Conservation (phyloP, 2,797 vertebrate species). For the Sternotherus odoratus region DNA sequence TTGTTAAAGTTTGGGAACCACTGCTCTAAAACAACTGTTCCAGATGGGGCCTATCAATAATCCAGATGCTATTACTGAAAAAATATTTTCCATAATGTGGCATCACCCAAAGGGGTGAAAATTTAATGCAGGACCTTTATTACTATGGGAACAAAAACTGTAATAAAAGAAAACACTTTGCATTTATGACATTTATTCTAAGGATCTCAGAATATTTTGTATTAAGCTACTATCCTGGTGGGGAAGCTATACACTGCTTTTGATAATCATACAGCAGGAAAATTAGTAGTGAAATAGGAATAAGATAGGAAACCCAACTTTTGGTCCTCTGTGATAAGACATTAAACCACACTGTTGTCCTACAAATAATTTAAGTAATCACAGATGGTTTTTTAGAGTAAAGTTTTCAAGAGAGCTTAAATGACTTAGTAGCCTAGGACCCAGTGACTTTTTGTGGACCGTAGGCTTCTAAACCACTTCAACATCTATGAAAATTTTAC, state of each 20-base stretch:
- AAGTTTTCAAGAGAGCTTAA: neutral
- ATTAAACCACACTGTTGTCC: neutral
- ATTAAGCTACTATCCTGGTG: neutral
- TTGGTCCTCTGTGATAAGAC: neutral
- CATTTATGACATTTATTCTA: neutral
- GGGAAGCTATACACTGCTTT: neutral
- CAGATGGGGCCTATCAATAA: neutral
- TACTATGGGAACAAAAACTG: neutral
- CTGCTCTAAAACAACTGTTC: neutral
- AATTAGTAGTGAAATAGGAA: neutral
- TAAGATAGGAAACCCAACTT: neutral
- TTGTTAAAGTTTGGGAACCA: too few relatives aligned
- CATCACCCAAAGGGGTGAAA: neutral
- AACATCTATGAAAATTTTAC: neutral
- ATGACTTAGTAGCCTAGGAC: neutral
- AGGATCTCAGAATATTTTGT: neutral
- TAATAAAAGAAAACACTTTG: neutral
- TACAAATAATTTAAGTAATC: neutral
- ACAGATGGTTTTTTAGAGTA: neutral
- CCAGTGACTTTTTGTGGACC: neutral
- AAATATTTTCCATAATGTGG: neutral
- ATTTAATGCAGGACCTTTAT: neutral
- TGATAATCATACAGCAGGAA: neutral
- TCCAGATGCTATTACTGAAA: neutral
- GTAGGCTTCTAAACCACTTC: neutral